Evolutionary conservation across 2,888 invertebrate species (phyloP).

Genomic region (Gryllus longicercus): DNA sequence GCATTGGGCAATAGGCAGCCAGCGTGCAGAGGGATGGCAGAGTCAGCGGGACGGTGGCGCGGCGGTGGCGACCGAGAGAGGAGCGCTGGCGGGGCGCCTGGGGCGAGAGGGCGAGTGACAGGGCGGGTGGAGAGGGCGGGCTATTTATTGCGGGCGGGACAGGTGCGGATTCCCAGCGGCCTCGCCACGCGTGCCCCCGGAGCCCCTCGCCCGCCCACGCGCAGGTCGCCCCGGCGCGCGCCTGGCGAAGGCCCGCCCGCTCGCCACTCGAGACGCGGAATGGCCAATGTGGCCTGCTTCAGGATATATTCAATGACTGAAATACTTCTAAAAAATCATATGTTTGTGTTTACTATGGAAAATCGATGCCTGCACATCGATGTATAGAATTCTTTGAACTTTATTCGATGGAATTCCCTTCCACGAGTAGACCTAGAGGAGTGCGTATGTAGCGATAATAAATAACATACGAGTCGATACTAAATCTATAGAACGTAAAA

Average conservation of each 20-base stretch:
- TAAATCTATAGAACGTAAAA: no score
- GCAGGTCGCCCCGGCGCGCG: background rate
- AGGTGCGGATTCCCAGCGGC: conserved; percentile 17
- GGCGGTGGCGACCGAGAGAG: background rate
- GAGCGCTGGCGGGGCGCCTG: background rate
- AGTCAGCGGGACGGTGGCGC: background rate
- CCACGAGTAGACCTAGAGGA: no score
- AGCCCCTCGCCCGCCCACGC: background rate
- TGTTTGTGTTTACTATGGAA: no score
- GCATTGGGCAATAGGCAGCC: background rate
- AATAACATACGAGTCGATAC: no score
- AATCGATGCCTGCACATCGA: no score
- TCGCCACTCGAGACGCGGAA: no score
- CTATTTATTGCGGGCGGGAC: conserved; percentile 3
- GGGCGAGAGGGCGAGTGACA: background rate
- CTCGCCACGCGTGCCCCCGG: background rate
- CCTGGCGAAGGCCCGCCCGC: background rate
- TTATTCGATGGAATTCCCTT: no score
- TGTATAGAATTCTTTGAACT: no score
- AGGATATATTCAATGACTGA: no score
- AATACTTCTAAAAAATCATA: no score
- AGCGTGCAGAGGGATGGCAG: background rate
- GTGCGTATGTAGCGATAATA: no score
- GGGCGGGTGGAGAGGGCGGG: background rate
- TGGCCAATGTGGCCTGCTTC: no score